Conservation (phyloP, 2,888 invertebrate genomes). For the Petrophora chlorosata region DNA sequence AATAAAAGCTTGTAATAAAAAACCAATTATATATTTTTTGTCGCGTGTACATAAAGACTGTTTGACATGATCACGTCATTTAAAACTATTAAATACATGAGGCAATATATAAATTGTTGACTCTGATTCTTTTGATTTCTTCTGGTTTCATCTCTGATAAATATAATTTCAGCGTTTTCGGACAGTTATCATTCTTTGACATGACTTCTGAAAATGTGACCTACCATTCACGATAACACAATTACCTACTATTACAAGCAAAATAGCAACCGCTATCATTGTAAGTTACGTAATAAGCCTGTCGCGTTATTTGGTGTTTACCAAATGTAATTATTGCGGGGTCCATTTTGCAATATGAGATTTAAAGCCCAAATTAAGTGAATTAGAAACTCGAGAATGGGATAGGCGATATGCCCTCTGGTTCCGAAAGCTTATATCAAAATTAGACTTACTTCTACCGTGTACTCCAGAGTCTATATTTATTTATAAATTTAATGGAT, state of each 20-base stretch:
- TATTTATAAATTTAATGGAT: conserved; percentile 3
- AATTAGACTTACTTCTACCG: conserved; percentile 25
- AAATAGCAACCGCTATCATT: not conserved
- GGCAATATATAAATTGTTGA: no score
- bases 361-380: conserved; percentile 80
- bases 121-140: no score
- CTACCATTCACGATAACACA: no score
- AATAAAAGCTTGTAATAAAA: no score
- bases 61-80: no score
- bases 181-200: no score
- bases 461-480: conserved; percentile 9
- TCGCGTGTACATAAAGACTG: no score
- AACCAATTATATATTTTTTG: no score
- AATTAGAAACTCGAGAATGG: conserved; percentile 67
- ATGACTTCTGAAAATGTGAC: no score
- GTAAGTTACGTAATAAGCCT: conserved; percentile 8
- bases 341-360: conserved; percentile 81
- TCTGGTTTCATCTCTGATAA: no score
- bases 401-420: conserved; percentile 45
- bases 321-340: conserved; percentile 77
- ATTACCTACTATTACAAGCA: not conserved
- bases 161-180: no score
- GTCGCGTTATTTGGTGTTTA: conserved; percentile 50
- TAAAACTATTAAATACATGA: no score
- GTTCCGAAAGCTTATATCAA: conserved; percentile 34